Percentiles rank a stretch among this genome's conserved stretches.
Conservation (phyloP, 2,113 vertebrate genomes). For the Kryptolebias marmoratus region DNA sequence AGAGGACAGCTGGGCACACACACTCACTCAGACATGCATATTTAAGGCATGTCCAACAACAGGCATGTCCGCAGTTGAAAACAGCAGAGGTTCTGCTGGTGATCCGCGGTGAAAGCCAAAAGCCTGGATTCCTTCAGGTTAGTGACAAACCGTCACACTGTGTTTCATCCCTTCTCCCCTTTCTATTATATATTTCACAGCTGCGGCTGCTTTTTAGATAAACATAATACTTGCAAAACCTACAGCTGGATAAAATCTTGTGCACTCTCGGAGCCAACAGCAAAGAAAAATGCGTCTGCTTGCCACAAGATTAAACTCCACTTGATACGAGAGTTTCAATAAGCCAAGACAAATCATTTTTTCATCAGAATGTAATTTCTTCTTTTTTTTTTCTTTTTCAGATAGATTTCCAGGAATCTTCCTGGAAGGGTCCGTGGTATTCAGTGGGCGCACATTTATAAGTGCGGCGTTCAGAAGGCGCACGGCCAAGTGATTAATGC, state of each 20-base stretch:
- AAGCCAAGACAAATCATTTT: background rate
- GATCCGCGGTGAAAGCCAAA: constrained; percentile 25
- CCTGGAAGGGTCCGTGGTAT: background rate
- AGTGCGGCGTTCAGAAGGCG: background rate
- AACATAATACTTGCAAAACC: background rate
- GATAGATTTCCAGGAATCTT: constrained; percentile 15
- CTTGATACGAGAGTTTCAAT: background rate
- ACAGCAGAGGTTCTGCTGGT: constrained; percentile 8
- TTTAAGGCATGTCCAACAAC: constrained; percentile 28
- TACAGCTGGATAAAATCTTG: background rate
- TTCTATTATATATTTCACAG: constrained; percentile 1
- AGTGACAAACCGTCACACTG: background rate
- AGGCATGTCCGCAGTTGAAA: constrained; percentile 2
- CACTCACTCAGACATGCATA: constrained; percentile 12
- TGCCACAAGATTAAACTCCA: background rate
- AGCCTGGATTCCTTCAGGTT: constrained; percentile 8
- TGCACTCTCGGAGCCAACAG: background rate
- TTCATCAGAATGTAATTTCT: background rate
- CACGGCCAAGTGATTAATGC: background rate
- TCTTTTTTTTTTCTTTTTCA: too few species aligned
- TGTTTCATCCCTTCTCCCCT: background rate
- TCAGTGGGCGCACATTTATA: background rate
- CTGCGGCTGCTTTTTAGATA: constrained; percentile 1
- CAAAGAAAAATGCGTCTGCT: background rate
- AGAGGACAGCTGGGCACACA: constrained; percentile 61